Evolutionary conservation across 2,113 vertebrate species (phyloP).

Genomic region (Miniopterus natalensis): DNA sequence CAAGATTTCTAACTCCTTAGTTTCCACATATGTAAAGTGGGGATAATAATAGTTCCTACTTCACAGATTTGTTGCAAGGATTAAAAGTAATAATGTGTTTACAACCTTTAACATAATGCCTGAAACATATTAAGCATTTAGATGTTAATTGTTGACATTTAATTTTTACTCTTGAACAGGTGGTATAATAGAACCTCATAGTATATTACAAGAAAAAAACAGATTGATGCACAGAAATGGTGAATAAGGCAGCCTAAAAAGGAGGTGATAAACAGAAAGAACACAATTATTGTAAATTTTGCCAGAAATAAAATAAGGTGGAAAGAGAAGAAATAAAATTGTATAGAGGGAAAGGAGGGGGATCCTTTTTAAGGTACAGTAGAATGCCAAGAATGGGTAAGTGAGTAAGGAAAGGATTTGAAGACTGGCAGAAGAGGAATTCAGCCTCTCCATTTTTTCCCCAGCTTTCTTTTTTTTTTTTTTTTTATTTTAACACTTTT

Average conservation of each 20-base stretch:
- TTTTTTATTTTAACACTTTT: not conserved
- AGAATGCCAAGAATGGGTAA: not conserved
- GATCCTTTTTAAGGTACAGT: not conserved
- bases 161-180: constrained; percentile 46
- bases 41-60: not conserved
- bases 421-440: not conserved
- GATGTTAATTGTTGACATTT: not conserved
- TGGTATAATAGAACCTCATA: not conserved
- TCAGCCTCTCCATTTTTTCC: not conserved
- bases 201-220: not conserved
- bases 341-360: not conserved
- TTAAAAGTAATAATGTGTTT: not conserved
- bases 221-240: not conserved
- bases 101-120: not conserved
- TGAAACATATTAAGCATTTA: not conserved
- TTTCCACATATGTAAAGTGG: not conserved
- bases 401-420: not conserved
- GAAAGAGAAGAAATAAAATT: constrained; percentile 30
- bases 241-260: not conserved
- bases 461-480: not conserved
- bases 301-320: not conserved
- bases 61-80: not conserved
- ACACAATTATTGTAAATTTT: not conserved
- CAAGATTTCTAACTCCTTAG: not conserved
- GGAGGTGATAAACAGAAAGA: not conserved